Evolutionary conservation across 2,888 invertebrate genomes (phyloP).

Genomic region (Carterocephalus palaemon): DNA sequence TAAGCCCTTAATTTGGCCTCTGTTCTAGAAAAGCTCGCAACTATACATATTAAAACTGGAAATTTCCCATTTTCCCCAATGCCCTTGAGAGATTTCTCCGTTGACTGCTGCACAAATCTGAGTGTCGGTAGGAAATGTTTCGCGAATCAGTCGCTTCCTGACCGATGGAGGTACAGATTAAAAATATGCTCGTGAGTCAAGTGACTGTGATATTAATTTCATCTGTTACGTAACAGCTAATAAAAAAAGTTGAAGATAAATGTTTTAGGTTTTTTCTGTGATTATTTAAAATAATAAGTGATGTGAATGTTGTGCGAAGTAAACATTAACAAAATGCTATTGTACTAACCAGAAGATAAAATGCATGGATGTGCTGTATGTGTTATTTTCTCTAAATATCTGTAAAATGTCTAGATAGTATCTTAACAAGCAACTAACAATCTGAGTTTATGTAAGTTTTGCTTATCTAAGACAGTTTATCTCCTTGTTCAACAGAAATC

Average conservation of each 20-base stretch:
- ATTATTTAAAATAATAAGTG: background rate
- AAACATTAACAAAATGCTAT: slow-evolving; percentile 5
- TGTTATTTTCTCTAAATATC: too few relatives aligned
- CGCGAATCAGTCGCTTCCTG: background rate
- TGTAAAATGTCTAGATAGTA: too few relatives aligned
- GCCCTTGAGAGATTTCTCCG: too few relatives aligned
- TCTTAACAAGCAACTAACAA: too few relatives aligned
- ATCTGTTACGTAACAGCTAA: background rate
- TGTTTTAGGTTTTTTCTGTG: background rate
- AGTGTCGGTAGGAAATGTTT: background rate
- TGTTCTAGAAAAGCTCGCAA: too few relatives aligned
- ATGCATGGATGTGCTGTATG: slow-evolving; percentile 21
- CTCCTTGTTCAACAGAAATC: too few relatives aligned
- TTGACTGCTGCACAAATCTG: slow-evolving; percentile 4
- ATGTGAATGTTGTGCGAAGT: slow-evolving; percentile 3
- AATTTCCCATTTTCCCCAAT: too few relatives aligned
- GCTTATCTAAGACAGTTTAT: too few relatives aligned
- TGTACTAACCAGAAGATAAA: slow-evolving; percentile 1
- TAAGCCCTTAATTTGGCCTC: too few relatives aligned
- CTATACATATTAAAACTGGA: too few relatives aligned
- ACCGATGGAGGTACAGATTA: slow-evolving; percentile 15
- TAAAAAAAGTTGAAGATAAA: too few relatives aligned
- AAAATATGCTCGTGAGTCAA: background rate
- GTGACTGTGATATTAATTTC: slow-evolving; percentile 3
- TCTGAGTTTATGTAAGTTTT: too few relatives aligned